Conservation (phyloP, 2,113 vertebrate genomes). For the Gymnobelideus leadbeateri region DNA sequence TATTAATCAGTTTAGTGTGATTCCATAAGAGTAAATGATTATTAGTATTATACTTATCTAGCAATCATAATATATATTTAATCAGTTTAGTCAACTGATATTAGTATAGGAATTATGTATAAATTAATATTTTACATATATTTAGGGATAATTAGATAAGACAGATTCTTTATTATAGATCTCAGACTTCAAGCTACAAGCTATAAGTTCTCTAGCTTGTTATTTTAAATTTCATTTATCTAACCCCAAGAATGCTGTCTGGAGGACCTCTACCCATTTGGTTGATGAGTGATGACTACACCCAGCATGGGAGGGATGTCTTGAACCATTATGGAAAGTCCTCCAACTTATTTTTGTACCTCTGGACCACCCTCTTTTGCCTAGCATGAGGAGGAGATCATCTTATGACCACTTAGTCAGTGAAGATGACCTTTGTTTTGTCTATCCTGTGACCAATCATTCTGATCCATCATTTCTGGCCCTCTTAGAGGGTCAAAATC, state of each 20-base stretch:
- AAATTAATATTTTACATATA: neutral
- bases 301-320: neutral
- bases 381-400: neutral
- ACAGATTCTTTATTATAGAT: neutral
- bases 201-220: neutral
- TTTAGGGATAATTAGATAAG: neutral
- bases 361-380: neutral
- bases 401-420: neutral
- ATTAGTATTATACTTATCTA: neutral
- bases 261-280: neutral
- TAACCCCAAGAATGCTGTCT: neutral
- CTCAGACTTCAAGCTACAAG: neutral
- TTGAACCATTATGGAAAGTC: neutral
- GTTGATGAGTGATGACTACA: neutral
- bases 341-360: neutral
- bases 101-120: neutral
- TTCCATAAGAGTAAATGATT: neutral
- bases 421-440: too few relatives aligned
- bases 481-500: neutral
- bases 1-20: neutral
- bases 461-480: neutral
- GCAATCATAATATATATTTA: neutral
- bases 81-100: neutral
- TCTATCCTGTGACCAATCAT: neutral
- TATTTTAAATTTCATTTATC: neutral